Percentiles rank a stretch among this genome's conserved stretches.
Evolutionary conservation across 2,113 vertebrate species (phyloP).

Genomic region (Raja brachyura): DNA sequence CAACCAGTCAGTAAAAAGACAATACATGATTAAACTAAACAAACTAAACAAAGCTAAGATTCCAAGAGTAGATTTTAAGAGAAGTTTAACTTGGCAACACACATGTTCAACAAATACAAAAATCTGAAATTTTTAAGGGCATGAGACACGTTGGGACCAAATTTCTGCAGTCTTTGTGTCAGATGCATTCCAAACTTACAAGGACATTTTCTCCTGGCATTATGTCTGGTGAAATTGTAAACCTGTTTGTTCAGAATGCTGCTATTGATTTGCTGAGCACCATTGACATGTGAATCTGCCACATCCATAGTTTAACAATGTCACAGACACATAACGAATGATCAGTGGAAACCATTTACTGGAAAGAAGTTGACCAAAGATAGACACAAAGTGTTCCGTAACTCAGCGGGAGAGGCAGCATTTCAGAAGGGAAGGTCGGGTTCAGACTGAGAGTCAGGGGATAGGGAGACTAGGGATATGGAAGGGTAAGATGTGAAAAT

Average conservation of each 20-base stretch:
- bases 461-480: too few relatives aligned
- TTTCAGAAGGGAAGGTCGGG: too few relatives aligned
- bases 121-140: neutral
- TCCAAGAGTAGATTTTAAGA: neutral
- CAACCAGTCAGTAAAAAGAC: too few relatives aligned
- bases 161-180: neutral
- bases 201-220: neutral
- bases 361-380: neutral
- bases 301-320: neutral
- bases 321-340: neutral
- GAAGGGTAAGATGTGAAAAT: too few relatives aligned
- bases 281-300: neutral
- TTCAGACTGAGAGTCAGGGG: too few relatives aligned
- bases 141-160: neutral
- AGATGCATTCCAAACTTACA: neutral
- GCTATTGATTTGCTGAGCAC: neutral
- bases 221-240: neutral
- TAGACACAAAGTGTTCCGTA: too few relatives aligned
- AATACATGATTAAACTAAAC: too few relatives aligned
- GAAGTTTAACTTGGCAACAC: neutral
- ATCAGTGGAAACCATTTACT: neutral
- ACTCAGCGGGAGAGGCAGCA: too few relatives aligned
- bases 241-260: neutral
- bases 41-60: neutral
- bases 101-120: neutral